Evolutionary conservation across 2,113 vertebrate genomes (phyloP).

Genomic region (Stercorarius parasiticus): DNA sequence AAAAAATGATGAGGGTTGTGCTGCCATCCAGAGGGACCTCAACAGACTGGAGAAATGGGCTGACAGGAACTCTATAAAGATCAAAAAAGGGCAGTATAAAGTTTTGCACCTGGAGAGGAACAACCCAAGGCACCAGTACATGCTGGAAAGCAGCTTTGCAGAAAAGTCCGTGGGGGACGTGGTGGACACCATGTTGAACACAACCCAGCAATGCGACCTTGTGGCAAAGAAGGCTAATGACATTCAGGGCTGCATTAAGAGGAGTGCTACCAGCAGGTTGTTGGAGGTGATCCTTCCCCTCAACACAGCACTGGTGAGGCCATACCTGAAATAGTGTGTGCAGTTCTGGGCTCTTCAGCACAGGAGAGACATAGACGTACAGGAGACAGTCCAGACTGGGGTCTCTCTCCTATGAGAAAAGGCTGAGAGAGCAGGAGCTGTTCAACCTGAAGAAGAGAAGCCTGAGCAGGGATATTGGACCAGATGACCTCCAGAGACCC

Average conservation of each 20-base stretch:
- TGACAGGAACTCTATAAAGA: background rate
- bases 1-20: background rate
- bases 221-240: background rate
- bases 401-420: background rate
- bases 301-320: background rate
- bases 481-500: background rate
- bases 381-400: background rate
- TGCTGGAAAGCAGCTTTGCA: background rate
- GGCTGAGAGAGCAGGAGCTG: background rate
- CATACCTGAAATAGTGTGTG: background rate
- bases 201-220: background rate
- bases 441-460: background rate
- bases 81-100: background rate
- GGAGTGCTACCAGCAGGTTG: background rate
- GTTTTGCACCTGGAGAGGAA: background rate
- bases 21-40: background rate
- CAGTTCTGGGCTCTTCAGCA: background rate
- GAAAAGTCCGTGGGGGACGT: background rate
- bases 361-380: rapidly evolving
- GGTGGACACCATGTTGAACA: background rate
- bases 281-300: background rate
- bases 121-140: background rate
- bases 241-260: background rate
- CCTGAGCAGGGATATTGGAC: background rate
- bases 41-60: background rate